Conservation (phyloP, 2,113 vertebrate species). For the Dolichallabes microphthalmus region DNA sequence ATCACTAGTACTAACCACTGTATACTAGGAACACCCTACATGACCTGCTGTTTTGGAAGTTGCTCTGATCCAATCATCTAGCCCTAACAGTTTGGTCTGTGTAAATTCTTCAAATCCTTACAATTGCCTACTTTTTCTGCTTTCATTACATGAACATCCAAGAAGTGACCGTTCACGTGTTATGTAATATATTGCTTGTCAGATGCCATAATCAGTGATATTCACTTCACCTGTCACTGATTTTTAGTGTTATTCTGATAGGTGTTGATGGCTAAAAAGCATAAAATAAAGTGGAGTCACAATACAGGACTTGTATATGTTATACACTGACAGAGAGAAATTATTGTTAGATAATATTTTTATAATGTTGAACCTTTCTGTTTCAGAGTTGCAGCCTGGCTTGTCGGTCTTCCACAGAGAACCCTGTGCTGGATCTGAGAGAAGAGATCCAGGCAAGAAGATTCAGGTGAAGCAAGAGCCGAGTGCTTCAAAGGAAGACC, state of each 20-base stretch:
- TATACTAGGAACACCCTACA: too few relatives aligned
- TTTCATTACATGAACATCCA: not conserved
- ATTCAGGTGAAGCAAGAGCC: conserved; percentile 44
- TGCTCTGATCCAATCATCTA: not conserved
- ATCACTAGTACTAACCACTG: too few relatives aligned
- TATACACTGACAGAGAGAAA: too few relatives aligned
- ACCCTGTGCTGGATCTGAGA: not conserved
- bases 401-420: not conserved
- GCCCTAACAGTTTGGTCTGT: not conserved
- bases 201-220: not conserved
- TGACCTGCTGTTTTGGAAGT: too few relatives aligned
- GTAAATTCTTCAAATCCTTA: not conserved
- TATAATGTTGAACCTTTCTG: not conserved
- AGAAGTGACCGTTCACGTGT: not conserved
- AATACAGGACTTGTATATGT: not conserved
- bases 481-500: conserved; percentile 16
- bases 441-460: not conserved
- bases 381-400: conserved; percentile 33
- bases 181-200: not conserved
- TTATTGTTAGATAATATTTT: not conserved
- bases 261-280: not conserved
- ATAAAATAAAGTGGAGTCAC: not conserved
- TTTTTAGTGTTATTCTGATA: not conserved
- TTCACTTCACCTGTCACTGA: not conserved
- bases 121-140: not conserved